Evolutionary conservation across 2,888 invertebrate genomes (phyloP).

Genomic region (Brachyopa scutellaris): DNA sequence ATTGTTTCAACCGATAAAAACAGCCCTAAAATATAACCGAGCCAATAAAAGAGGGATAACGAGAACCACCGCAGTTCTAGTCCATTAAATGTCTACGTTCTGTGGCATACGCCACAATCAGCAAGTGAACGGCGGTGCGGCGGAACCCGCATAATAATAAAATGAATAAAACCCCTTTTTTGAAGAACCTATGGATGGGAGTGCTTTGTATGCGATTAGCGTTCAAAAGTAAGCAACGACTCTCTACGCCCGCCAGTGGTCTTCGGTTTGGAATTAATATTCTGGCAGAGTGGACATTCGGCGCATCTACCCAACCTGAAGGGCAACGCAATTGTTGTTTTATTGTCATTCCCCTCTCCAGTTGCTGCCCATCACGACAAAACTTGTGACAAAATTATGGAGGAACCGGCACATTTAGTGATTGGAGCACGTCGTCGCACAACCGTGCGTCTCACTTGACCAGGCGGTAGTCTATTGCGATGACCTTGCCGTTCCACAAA

Average conservation of each 20-base stretch:
- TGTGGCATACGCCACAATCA: not conserved
- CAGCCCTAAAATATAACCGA: slow-evolving; percentile 9
- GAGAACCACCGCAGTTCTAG: slow-evolving; percentile 10
- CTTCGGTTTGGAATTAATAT: slow-evolving; percentile 63
- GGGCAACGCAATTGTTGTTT: slow-evolving; percentile 57
- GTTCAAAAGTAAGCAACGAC: too few relatives aligned
- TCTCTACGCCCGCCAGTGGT: slow-evolving; percentile 24
- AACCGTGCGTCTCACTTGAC: too few relatives aligned
- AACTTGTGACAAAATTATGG: not conserved
- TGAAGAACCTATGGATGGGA: slow-evolving; percentile 25
- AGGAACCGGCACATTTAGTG: slow-evolving; percentile 46
- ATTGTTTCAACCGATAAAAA: slow-evolving; percentile 16
- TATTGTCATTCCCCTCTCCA: slow-evolving; percentile 45
- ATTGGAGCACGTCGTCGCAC: slow-evolving; percentile 16
- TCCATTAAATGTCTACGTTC: slow-evolving; percentile 34
- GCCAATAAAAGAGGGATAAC: slow-evolving; percentile 10
- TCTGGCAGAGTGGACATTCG: slow-evolving; percentile 47
- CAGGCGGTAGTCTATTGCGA: slow-evolving; percentile 20
- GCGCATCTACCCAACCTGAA: slow-evolving; percentile 38
- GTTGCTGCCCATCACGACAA: slow-evolving; percentile 24
- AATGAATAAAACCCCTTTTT: slow-evolving; percentile 40
- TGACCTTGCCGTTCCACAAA: slow-evolving; percentile 58
- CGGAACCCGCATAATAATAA: slow-evolving; percentile 2
- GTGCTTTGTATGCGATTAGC: slow-evolving; percentile 51
- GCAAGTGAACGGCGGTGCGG: not conserved